A percentile compares a stretch with the other conserved stretches of the same genome.
phyloP scores from a whole-genome alignment of 2,797 vertebrate species.

The Tenualosa thibaudeaui region DNA sequence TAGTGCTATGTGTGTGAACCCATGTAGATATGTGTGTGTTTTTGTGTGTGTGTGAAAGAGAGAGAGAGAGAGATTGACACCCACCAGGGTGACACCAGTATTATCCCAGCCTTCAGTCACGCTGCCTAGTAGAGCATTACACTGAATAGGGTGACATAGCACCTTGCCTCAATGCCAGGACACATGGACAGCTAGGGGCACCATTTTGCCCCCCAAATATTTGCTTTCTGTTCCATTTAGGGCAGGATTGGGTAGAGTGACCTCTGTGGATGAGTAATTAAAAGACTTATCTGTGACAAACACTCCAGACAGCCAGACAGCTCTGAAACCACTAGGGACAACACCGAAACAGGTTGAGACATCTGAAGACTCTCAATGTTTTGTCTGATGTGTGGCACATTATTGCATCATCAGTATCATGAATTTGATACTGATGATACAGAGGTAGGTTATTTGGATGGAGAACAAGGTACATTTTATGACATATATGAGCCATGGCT shows the following conservation, averaged over 20 bases:
- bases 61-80: neutral
- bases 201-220: neutral
- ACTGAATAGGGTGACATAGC: neutral
- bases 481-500: too few species aligned
- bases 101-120: neutral
- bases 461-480: too few species aligned
- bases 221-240: neutral
- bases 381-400: neutral
- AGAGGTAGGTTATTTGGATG: neutral
- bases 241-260: neutral
- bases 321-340: neutral
- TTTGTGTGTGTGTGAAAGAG: neutral
- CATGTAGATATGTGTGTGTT: neutral
- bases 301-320: neutral
- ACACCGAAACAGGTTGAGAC: neutral
- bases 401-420: neutral
- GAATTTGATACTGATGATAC: neutral
- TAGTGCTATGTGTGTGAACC: neutral
- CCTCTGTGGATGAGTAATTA: neutral
- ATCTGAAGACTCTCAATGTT: neutral
- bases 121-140: neutral
- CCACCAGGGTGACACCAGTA: neutral
- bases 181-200: neutral
- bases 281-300: neutral
- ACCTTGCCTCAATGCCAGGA: neutral